Evolutionary conservation across 2,797 vertebrate species (phyloP).

Genomic region (Enteromius trimaculatus): DNA sequence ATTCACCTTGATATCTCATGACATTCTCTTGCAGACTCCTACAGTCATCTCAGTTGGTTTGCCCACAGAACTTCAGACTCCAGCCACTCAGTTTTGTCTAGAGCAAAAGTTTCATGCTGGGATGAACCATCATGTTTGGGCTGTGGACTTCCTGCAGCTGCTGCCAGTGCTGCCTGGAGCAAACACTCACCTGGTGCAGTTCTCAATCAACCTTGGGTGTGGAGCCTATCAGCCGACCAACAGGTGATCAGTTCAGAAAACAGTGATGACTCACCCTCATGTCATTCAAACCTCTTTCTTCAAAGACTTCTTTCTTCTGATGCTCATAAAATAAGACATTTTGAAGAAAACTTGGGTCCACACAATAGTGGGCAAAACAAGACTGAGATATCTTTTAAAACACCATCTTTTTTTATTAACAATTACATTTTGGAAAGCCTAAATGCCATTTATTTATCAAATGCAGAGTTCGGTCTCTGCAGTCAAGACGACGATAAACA

Average conservation of each 20-base stretch:
- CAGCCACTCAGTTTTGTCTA: conserved; percentile 92
- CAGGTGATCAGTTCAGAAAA: conserved; percentile 78
- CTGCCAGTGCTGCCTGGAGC: conserved; percentile 89
- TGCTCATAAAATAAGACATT: not conserved
- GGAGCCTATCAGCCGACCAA: conserved; percentile 96
- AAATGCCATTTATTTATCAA: too few relatives aligned
- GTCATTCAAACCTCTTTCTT: not conserved
- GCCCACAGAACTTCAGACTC: conserved; percentile 89
- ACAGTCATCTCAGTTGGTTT: conserved; percentile 90
- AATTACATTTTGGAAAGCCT: too few relatives aligned
- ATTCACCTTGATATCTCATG: not conserved
- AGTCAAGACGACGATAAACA: too few relatives aligned
- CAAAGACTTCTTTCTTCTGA: not conserved
- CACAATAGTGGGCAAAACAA: not conserved
- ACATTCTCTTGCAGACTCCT: conserved; percentile 75
- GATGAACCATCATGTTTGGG: conserved; percentile 88
- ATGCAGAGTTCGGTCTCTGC: too few relatives aligned
- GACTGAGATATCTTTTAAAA: too few relatives aligned
- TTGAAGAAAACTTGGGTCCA: too few relatives aligned
- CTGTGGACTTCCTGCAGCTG: conserved; percentile 93
- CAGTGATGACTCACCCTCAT: not conserved
- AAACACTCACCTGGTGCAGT: conserved; percentile 93
- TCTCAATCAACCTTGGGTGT: conserved; percentile 97
- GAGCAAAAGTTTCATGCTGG: conserved; percentile 90
- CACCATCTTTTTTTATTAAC: too few relatives aligned